Evolutionary conservation across 2,888 invertebrate genomes (phyloP).

Genomic region (Piscicola geometra): DNA sequence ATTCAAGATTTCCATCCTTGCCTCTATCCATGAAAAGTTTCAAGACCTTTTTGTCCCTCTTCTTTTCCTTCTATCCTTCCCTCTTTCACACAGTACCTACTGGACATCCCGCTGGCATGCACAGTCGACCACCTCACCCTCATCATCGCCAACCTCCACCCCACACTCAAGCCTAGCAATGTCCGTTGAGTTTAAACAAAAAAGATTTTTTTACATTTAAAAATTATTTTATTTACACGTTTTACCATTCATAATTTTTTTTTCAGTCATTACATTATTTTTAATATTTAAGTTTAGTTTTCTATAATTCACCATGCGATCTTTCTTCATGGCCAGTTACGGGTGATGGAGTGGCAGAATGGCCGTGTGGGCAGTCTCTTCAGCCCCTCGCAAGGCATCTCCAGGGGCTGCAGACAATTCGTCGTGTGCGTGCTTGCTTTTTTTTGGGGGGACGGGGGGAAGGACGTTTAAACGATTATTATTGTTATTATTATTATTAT

Average conservation of each 20-base stretch:
- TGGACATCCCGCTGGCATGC: neutral
- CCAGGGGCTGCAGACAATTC: neutral
- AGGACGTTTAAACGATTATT: neutral
- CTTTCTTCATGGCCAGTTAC: neutral
- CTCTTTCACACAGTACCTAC: neutral
- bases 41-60: no score
- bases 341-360: neutral
- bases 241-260: no score
- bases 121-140: neutral
- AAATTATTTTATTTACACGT: no score
- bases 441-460: no score
- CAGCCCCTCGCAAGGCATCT: neutral
- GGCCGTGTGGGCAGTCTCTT: neutral
- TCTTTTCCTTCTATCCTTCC: no score
- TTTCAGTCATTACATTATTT: no score
- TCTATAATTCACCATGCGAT: no score
- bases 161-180: neutral
- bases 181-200: no score
- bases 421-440: neutral
- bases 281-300: no score
- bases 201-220: no score
- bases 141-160: conserved; percentile 1
- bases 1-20: no score
- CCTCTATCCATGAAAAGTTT: no score
- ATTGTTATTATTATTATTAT: neutral